phyloP scores from a whole-genome alignment of 2,888 invertebrate species.

The Sympetrum striolatum region DNA sequence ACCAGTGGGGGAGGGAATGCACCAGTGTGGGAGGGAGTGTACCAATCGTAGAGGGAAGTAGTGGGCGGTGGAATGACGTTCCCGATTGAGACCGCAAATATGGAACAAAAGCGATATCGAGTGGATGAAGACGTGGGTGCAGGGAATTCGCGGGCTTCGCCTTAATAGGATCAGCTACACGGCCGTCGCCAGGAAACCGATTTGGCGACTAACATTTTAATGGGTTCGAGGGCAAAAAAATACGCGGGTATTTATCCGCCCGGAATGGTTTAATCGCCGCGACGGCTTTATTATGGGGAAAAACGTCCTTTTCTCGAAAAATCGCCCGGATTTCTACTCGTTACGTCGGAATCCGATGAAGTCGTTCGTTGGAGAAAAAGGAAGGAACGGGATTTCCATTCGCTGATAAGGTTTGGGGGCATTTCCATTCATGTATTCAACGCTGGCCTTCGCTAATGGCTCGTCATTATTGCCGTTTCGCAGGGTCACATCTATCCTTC shows the following conservation, averaged over 20 bases:
- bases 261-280: not conserved
- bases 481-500: too few species aligned
- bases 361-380: too few species aligned
- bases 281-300: not conserved
- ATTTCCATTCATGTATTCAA: too few species aligned
- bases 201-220: not conserved
- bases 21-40: not conserved
- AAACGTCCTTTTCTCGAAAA: not conserved
- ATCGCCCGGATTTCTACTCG: not conserved
- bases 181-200: not conserved
- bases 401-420: too few species aligned
- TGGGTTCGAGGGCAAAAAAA: not conserved
- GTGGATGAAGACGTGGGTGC: constrained; percentile 12
- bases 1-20: too few species aligned
- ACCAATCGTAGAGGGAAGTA: too few species aligned
- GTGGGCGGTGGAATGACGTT: not conserved
- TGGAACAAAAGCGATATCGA: constrained; percentile 19
- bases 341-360: too few species aligned
- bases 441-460: too few species aligned
- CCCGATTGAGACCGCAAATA: constrained; percentile 35
- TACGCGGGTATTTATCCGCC: not conserved
- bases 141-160: not conserved
- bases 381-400: too few species aligned
- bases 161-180: not conserved
- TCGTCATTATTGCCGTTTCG: too few species aligned